These are phyloP conservation scores for Hyla sarda DNA, from an alignment of 2,113 vertebrate species.

Conservation along the genomic window DNA sequence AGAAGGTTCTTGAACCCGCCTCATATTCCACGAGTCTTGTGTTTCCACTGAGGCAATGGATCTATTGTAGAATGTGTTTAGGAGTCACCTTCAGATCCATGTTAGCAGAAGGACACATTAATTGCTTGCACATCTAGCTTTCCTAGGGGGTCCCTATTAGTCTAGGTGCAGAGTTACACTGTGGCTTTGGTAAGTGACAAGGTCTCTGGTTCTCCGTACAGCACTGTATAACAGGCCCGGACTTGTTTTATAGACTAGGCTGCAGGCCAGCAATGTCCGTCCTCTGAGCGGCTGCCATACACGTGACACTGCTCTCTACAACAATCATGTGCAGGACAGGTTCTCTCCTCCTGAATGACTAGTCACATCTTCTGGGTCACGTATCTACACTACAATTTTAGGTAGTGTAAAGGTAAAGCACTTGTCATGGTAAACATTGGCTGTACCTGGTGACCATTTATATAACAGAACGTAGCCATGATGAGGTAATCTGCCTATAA, in stretches of 20 bases:
- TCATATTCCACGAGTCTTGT: not conserved
- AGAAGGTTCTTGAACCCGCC: not conserved
- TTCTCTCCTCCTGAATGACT: not conserved
- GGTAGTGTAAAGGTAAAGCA: too few species aligned
- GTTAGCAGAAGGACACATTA: too few species aligned
- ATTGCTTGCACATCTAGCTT: too few species aligned
- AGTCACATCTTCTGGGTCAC: not conserved
- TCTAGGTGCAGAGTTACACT: too few species aligned
- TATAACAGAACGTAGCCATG: too few species aligned
- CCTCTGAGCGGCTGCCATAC: not conserved
- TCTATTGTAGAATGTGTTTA: too few species aligned
- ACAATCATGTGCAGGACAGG: not conserved
- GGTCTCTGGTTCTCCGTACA: not conserved
- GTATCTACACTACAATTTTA: not conserved
- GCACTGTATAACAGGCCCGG: conserved; percentile 8
- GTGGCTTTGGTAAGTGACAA: too few species aligned
- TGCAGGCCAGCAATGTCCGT: conserved; percentile 18
- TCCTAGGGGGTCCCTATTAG: too few species aligned
- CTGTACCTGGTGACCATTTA: too few species aligned
- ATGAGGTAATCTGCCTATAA: too few species aligned
- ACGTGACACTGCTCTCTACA: not conserved
- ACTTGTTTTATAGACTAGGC: conserved; percentile 24
- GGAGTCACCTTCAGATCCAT: too few species aligned
- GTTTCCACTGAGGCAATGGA: not conserved
- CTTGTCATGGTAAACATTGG: too few species aligned